A percentile compares a stretch with the other conserved stretches of the same genome.
phyloP scores from a whole-genome alignment of 2,888 invertebrate genomes.

The Notodonta dromedarius region DNA sequence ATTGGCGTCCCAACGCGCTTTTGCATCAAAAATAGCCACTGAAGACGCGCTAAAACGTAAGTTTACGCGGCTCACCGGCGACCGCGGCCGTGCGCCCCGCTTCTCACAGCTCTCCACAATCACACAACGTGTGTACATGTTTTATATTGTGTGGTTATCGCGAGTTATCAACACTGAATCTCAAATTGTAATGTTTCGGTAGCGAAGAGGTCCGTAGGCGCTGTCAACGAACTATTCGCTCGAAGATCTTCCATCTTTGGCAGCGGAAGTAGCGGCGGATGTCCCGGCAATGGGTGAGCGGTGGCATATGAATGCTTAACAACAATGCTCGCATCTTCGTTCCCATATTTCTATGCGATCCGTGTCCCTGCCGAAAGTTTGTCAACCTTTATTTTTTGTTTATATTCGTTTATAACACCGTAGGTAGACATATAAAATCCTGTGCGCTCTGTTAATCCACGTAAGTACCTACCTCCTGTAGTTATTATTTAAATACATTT shows the following conservation, averaged over 20 bases:
- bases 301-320: slow-evolving; percentile 79
- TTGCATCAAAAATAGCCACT: slow-evolving; percentile 83
- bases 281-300: slow-evolving; percentile 82
- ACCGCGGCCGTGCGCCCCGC: slow-evolving; percentile 64
- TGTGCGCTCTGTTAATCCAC: slow-evolving; percentile 31
- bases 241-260: slow-evolving; percentile 82
- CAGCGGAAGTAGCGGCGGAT: slow-evolving; percentile 82
- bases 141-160: slow-evolving; percentile 33
- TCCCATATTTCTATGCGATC: slow-evolving; percentile 79
- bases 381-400: slow-evolving; percentile 81
- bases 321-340: slow-evolving; percentile 72
- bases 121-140: slow-evolving; percentile 39
- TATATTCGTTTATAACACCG: slow-evolving; percentile 54
- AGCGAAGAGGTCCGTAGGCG: slow-evolving; percentile 47
- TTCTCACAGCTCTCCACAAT: slow-evolving; percentile 38
- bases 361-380: slow-evolving; percentile 80
- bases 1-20: slow-evolving; percentile 81
- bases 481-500: too few species aligned
- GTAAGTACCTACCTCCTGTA: slow-evolving; percentile 1
- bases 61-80: slow-evolving; percentile 74
- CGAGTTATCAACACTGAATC: slow-evolving; percentile 42
- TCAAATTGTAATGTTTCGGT: slow-evolving; percentile 55
- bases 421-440: slow-evolving; percentile 37
- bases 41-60: slow-evolving; percentile 78
- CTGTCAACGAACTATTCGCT: slow-evolving; percentile 78